Evolutionary conservation across 2,113 vertebrate genomes (phyloP).

Genomic region (Nibea coibor): DNA sequence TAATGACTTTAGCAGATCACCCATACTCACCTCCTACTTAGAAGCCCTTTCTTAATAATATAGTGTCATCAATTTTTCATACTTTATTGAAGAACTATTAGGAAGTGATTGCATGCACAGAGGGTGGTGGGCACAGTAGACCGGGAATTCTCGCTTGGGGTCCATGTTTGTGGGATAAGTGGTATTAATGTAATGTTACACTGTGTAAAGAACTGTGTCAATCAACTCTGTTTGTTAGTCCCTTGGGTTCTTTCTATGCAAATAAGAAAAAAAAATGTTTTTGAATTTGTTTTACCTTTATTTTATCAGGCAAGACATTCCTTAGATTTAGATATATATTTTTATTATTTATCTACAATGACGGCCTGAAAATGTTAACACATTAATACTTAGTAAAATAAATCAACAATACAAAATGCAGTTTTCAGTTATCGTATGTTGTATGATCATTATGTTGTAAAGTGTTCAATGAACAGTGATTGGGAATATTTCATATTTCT

Average conservation of each 20-base stretch:
- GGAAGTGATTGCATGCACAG: conserved; percentile 2
- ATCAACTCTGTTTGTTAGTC: background rate
- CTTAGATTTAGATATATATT: too few relatives aligned
- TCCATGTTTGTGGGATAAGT: conserved; percentile 35
- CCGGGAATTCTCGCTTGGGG: background rate
- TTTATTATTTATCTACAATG: too few relatives aligned
- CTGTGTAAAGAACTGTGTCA: conserved; percentile 1
- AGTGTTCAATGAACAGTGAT: background rate
- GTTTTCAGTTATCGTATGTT: too few relatives aligned
- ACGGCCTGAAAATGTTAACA: too few relatives aligned
- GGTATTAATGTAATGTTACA: conserved; percentile 10
- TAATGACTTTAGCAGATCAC: background rate
- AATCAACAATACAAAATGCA: too few relatives aligned
- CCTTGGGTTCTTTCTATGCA: background rate
- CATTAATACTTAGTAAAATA: too few relatives aligned
- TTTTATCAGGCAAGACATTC: too few relatives aligned
- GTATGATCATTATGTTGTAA: background rate
- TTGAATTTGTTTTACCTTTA: too few relatives aligned
- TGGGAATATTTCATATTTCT: too few relatives aligned
- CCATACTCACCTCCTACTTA: background rate
- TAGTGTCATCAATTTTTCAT: conserved; percentile 29
- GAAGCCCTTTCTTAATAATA: conserved; percentile 3
- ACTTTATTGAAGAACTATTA: background rate
- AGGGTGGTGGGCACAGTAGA: conserved; percentile 32
- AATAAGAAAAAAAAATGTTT: too few relatives aligned